phyloP scores from a whole-genome alignment of 2,797 vertebrate genomes.

The Alfaro cultratus region DNA sequence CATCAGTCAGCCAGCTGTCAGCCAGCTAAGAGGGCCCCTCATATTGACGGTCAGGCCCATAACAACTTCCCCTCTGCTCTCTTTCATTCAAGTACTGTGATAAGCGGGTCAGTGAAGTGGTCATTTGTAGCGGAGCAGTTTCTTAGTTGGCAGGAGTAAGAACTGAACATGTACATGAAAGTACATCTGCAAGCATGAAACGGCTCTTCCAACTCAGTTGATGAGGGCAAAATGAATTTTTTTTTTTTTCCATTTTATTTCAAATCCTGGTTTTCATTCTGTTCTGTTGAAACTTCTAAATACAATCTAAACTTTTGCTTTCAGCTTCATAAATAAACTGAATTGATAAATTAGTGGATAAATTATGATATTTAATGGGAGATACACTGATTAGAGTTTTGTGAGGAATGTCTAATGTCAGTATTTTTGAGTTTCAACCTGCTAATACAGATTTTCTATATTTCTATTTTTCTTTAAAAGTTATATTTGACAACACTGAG shows the following conservation, averaged over 20 bases:
- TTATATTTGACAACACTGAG: neutral
- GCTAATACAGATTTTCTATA: neutral
- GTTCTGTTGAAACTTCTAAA: neutral
- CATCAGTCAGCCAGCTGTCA: slow-evolving; percentile 71
- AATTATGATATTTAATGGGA: neutral
- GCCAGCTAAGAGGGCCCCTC: slow-evolving; percentile 51
- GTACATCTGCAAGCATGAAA: slow-evolving; percentile 1
- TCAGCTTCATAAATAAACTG: slow-evolving; percentile 1
- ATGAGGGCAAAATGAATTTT: slow-evolving; percentile 15
- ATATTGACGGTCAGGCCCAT: slow-evolving; percentile 43
- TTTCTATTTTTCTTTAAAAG: neutral
- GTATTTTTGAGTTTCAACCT: neutral
- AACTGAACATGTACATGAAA: slow-evolving; percentile 30
- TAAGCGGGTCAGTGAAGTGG: slow-evolving; percentile 42
- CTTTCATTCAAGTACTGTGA: slow-evolving; percentile 39
- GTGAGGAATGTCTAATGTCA: neutral
- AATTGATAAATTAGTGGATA: neutral
- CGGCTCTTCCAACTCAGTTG: slow-evolving; percentile 12
- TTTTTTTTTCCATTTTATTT: neutral
- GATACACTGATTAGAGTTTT: neutral
- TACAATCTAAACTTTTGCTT: neutral
- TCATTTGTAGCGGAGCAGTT: slow-evolving; percentile 7
- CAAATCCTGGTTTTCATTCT: neutral
- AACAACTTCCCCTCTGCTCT: slow-evolving; percentile 42
- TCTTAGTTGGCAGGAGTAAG: slow-evolving; percentile 16